Conservation (phyloP, 1,140 invertebrate genomes). For the Spodoptera litura region DNA sequence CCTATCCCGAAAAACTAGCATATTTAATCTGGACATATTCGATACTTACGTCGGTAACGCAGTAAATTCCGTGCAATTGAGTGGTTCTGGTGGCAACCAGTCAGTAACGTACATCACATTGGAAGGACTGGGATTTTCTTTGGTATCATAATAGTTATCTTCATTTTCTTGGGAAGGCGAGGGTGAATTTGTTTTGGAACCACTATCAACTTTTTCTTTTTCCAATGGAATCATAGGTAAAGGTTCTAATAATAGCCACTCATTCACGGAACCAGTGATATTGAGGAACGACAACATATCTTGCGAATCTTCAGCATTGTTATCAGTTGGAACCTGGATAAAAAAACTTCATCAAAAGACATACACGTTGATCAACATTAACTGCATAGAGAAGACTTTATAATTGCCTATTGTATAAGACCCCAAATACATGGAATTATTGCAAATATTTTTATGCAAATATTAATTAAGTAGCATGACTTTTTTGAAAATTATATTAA, state of each 20-base stretch:
- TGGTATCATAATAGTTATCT: constrained; percentile 22
- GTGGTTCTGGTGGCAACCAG: constrained; percentile 74
- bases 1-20: not conserved
- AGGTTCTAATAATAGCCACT: constrained; percentile 76
- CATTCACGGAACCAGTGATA: constrained; percentile 70
- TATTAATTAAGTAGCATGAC: too few species aligned
- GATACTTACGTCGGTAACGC: constrained; percentile 76
- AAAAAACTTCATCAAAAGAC: constrained; percentile 10
- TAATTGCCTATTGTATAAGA: too few species aligned
- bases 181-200: constrained; percentile 51
- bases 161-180: constrained; percentile 41
- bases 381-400: too few species aligned
- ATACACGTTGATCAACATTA: too few species aligned
- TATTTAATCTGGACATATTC: not conserved
- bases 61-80: constrained; percentile 81
- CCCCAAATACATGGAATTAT: too few species aligned
- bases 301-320: constrained; percentile 46
- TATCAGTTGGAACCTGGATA: constrained; percentile 48
- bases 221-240: constrained; percentile 61
- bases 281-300: constrained; percentile 72
- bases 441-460: too few species aligned
- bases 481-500: too few species aligned
- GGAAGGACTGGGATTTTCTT: constrained; percentile 42
- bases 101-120: constrained; percentile 73
- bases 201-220: constrained; percentile 47